A percentile compares a stretch with the other conserved stretches of the same genome.
phyloP scores from a whole-genome alignment of 2,797 vertebrate genomes.

The Thaleichthys pacificus region DNA sequence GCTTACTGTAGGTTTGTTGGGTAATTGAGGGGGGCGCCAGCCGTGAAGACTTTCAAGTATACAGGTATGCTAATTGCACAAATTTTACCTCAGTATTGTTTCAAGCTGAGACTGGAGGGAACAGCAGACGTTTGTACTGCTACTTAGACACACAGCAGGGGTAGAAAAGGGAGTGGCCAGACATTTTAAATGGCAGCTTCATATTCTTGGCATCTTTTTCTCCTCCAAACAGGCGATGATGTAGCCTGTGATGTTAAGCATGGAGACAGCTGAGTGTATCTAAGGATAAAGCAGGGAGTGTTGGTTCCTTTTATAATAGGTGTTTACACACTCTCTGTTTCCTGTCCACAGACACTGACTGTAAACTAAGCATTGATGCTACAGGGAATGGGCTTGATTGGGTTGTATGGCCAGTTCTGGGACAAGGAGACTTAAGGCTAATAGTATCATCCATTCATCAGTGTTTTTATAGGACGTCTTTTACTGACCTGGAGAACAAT shows the following conservation, averaged over 20 bases:
- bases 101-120: conserved; percentile 13
- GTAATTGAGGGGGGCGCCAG: neutral
- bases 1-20: conserved; percentile 11
- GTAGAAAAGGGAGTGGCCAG: neutral
- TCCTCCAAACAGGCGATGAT: neutral
- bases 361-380: neutral
- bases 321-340: neutral
- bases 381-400: neutral
- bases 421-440: too few species aligned
- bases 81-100: conserved; percentile 14
- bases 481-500: neutral
- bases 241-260: neutral
- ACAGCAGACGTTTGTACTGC: neutral
- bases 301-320: neutral
- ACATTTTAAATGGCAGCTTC: conserved; percentile 7
- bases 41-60: conserved; percentile 15
- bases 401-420: too few species aligned
- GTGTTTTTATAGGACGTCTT: neutral
- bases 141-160: neutral
- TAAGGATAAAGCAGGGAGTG: neutral
- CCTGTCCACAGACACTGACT: neutral
- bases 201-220: conserved; percentile 5
- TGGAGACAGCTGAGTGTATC: neutral
- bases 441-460: neutral
- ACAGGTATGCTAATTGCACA: conserved; percentile 15